Percentiles rank a stretch among this genome's conserved stretches.
These are phyloP conservation scores for Neoarius graeffei DNA, from an alignment of 2,113 vertebrate genomes.

Conservation along the genomic window DNA sequence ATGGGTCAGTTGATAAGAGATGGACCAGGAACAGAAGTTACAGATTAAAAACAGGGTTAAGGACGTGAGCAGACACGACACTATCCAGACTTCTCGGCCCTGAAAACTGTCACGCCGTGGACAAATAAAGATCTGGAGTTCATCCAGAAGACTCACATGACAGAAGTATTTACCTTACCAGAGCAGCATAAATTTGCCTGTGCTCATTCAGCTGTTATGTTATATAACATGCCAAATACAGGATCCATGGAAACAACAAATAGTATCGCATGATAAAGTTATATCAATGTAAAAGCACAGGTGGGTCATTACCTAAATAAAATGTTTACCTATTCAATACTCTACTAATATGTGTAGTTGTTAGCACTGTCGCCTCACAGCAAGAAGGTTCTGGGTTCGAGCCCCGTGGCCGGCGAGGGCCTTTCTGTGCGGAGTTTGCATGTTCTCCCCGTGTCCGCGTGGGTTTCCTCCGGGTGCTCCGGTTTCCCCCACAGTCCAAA, in stretches of 20 bases:
- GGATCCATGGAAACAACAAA: slow-evolving; percentile 26
- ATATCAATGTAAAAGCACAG: neutral
- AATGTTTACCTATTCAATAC: neutral
- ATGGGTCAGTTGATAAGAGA: slow-evolving; percentile 12
- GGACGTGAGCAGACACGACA: neutral
- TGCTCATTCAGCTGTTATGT: slow-evolving; percentile 13
- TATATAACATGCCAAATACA: neutral
- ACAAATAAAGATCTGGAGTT: slow-evolving; percentile 37
- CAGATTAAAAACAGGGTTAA: slow-evolving; percentile 38
- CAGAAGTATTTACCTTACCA: slow-evolving; percentile 16
- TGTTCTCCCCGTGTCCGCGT: too few relatives aligned
- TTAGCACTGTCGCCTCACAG: too few relatives aligned
- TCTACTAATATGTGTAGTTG: neutral
- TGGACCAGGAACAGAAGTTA: slow-evolving; percentile 28
- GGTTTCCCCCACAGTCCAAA: too few relatives aligned
- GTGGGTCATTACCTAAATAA: neutral
- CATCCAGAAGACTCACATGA: slow-evolving; percentile 41
- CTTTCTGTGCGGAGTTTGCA: too few relatives aligned
- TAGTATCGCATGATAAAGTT: neutral
- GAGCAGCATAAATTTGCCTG: slow-evolving; percentile 23
- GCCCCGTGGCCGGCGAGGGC: too few relatives aligned
- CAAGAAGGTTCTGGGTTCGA: too few relatives aligned
- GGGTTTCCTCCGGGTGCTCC: too few relatives aligned
- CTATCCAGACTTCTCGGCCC: neutral
- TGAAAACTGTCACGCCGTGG: slow-evolving; percentile 11